Evolutionary conservation across 2,888 invertebrate species (phyloP).

Genomic region (Chesias legatella): DNA sequence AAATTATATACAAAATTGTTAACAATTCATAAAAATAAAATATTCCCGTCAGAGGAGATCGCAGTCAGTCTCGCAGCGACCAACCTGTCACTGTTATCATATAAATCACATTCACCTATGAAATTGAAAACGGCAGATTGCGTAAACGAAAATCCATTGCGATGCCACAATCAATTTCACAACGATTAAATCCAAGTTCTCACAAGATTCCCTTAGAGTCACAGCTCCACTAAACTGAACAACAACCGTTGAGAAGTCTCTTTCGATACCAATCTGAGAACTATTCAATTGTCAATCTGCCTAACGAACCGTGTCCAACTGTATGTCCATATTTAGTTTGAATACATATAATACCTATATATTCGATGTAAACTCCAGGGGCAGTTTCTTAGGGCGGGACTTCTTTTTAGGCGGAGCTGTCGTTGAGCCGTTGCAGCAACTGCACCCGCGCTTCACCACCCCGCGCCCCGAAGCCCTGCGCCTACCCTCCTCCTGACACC

Average conservation of each 20-base stretch:
- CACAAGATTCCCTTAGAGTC: not conserved
- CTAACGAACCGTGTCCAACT: no score
- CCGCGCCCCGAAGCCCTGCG: slow-evolving; percentile 73
- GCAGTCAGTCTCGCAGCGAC: slow-evolving; percentile 25
- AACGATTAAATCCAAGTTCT: not conserved
- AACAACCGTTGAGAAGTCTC: no score
- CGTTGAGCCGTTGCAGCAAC: slow-evolving; percentile 81
- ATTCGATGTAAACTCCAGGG: not conserved
- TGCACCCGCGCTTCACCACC: slow-evolving; percentile 82
- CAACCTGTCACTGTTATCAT: slow-evolving; percentile 9
- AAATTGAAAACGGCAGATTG: no score
- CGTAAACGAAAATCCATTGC: no score
- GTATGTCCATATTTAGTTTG: slow-evolving; percentile 27
- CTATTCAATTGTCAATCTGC: no score
- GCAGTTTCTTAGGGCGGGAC: slow-evolving; percentile 49
- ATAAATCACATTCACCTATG: slow-evolving; percentile 9
- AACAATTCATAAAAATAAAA: slow-evolving; percentile 51
- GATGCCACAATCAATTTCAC: no score
- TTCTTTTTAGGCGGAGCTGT: slow-evolving; percentile 75
- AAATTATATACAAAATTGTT: slow-evolving; percentile 68
- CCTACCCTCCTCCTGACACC: slow-evolving; percentile 47
- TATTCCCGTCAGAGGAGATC: slow-evolving; percentile 37
- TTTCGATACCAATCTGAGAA: no score
- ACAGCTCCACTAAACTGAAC: no score
- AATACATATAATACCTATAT: no score